Conservation (phyloP, 2,797 vertebrate species). For the Danio kyathit region DNA sequence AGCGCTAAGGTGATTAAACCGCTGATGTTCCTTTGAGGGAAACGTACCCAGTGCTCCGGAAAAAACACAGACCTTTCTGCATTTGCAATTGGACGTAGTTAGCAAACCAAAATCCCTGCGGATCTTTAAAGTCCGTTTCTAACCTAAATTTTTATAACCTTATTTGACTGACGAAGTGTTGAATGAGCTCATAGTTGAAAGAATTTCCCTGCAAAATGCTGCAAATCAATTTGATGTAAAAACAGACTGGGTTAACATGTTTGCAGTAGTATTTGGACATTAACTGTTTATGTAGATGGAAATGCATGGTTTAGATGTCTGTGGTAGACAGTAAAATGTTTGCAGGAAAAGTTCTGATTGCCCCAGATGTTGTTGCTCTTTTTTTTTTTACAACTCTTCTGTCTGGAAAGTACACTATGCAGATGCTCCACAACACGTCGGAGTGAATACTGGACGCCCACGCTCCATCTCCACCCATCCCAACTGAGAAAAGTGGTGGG, state of each 20-base stretch:
- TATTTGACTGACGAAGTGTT: constrained; percentile 50
- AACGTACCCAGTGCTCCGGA: constrained; percentile 54
- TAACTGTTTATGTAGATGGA: constrained; percentile 57
- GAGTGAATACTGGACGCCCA: constrained; percentile 51
- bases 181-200: constrained; percentile 46
- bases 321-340: constrained; percentile 61
- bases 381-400: constrained; percentile 61
- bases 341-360: constrained; percentile 62
- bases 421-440: constrained; percentile 59
- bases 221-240: constrained; percentile 47
- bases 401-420: constrained; percentile 65
- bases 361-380: constrained; percentile 61
- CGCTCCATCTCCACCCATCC: constrained; percentile 48
- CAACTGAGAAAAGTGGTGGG: constrained; percentile 51
- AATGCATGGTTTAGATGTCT: constrained; percentile 62
- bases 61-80: constrained; percentile 58
- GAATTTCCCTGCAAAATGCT: constrained; percentile 25
- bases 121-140: constrained; percentile 39
- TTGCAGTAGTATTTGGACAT: constrained; percentile 53
- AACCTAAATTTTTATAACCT: constrained; percentile 49
- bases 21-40: constrained; percentile 56
- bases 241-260: constrained; percentile 39
- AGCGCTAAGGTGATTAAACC: constrained; percentile 64
- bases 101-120: constrained; percentile 49
- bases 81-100: constrained; percentile 54